These are phyloP conservation scores for Montipora capitata DNA, from an alignment of 92 coral and sea anemone species.

Conservation along the genomic window DNA sequence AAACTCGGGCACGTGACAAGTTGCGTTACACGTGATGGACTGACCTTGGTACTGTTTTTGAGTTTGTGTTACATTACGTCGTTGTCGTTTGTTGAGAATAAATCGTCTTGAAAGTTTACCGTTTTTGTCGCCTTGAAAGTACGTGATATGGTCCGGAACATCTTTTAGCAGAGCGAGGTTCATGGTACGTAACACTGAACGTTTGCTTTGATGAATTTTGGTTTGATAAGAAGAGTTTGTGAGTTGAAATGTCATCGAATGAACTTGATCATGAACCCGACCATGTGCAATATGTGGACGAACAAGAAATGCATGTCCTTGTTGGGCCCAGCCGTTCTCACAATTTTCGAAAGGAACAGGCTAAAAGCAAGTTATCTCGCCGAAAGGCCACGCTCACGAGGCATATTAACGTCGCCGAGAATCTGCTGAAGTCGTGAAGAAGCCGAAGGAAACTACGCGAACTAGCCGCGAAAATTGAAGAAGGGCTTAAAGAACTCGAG, in stretches of 20 bases:
- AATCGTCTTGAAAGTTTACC: too few relatives aligned
- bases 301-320: not conserved
- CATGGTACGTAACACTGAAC: not conserved
- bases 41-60: too few relatives aligned
- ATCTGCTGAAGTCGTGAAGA: slow-evolving; percentile 3
- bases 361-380: slow-evolving; percentile 26
- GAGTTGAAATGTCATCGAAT: not conserved
- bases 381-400: slow-evolving; percentile 25
- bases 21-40: too few relatives aligned
- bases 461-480: slow-evolving; percentile 41
- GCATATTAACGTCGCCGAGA: slow-evolving; percentile 19
- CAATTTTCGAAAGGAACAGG: slow-evolving; percentile 39
- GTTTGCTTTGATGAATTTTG: not conserved
- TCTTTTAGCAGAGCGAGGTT: not conserved
- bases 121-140: not conserved
- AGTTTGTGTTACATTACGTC: too few relatives aligned
- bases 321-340: slow-evolving; percentile 9
- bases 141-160: not conserved
- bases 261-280: not conserved
- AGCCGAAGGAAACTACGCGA: slow-evolving; percentile 30
- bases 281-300: not conserved
- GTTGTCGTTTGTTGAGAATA: too few relatives aligned
- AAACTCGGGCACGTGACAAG: too few relatives aligned
- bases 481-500: slow-evolving; percentile 37
- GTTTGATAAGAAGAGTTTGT: not conserved